Evolutionary conservation across 1,140 invertebrate genomes (phyloP), one percentile per base, ranked within the genome.

Genomic region (Samia ricini): DNA sequence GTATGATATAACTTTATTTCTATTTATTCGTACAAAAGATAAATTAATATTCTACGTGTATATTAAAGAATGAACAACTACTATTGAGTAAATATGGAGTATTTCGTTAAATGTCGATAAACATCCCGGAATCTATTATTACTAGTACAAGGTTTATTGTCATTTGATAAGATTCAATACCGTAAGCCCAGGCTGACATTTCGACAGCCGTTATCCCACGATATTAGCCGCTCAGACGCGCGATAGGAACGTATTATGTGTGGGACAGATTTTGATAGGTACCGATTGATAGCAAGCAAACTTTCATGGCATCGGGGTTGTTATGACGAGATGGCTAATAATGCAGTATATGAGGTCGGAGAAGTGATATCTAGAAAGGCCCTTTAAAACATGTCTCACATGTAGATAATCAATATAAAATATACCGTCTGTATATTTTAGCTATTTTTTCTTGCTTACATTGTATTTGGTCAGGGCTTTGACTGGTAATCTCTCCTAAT

Each of bases 101-200:
- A 26, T 8, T 42, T 42, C 54, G 19, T 20, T 19, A 7, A 51
- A 51, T 51, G 20, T 51, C 18, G 24, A 55, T 23, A 55, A 55
- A n/a, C 21, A 12, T 22, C 58, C 36, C 51, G 23, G 48, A 65
- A 61, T 66, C 26, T 36, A 55, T 62, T 62, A 66, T 66, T 58
- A 61, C 48, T 55, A 58, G 55, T 55, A 60, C 21, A 24, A 18
- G 54, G 48, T 49, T 66, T 56, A 62, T 66, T 66, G 59, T 48
- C 56, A 36, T 59, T 66, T 62, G 64, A 66, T 66, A 63, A 56
- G 51, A 24, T 55, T 23, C 22, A 50, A 42, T 36, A 33, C 49
- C 19, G 55, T 55, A 66, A 54, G 23, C 22, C 24, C 50, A 18
- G 60, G 54, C 20, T 65, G 55, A 54, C 59, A 60, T 42, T 56